These are phyloP conservation scores for Ctenodactylus gundi DNA, from an alignment of 2,113 vertebrate genomes.

Conservation along the genomic window DNA sequence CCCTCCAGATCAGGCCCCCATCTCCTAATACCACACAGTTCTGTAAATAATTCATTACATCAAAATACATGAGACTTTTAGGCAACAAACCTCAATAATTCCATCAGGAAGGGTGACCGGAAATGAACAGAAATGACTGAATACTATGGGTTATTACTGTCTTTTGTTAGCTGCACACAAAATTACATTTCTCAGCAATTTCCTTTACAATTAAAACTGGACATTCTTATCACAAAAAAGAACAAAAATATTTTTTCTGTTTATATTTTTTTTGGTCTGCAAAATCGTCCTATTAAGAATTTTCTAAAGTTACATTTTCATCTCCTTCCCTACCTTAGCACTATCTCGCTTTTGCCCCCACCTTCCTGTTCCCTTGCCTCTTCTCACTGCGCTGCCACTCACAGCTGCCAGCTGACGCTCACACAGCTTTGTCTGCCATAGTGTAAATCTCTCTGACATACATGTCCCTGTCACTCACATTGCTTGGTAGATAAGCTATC, in stretches of 20 bases:
- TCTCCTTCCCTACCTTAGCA: background rate
- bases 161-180: background rate
- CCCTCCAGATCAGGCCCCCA: no score
- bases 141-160: background rate
- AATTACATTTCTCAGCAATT: slow-evolving; percentile 3
- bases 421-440: background rate
- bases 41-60: no score
- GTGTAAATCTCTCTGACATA: background rate
- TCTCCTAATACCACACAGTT: no score
- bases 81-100: no score
- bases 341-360: background rate
- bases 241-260: background rate
- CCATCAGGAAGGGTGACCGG: background rate
- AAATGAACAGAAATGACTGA: background rate
- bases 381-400: background rate
- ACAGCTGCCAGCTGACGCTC: background rate
- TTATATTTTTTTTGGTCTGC: slow-evolving; percentile 4
- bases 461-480: slow-evolving; percentile 3
- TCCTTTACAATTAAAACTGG: background rate
- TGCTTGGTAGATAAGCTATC: background rate
- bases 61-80: no score
- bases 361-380: background rate
- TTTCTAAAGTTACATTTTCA: background rate
- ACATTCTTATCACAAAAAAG: background rate
- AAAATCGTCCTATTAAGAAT: background rate